Percentiles rank a stretch among this genome's conserved stretches.
Conservation (phyloP, 2,888 invertebrate genomes). For the Volucella bombylans region DNA sequence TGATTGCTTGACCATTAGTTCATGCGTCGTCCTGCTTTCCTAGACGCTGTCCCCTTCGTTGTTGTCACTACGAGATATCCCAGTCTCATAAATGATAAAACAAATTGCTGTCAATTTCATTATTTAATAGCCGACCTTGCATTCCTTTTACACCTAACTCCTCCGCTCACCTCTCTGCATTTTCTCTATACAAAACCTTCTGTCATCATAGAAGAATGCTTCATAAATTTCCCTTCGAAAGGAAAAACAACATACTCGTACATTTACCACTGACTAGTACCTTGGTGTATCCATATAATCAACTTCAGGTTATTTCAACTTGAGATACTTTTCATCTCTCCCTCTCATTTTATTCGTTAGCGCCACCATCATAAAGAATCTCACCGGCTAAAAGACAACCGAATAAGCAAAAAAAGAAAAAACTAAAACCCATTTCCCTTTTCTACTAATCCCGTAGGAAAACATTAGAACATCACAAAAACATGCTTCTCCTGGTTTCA, state of each 20-base stretch:
- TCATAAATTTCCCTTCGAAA: constrained; percentile 49
- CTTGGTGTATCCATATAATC: too few relatives aligned
- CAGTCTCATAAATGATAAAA: constrained; percentile 63
- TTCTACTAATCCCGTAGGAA: constrained; percentile 39
- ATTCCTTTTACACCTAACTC: constrained; percentile 27
- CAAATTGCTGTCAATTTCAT: constrained; percentile 72
- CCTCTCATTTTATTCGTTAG: constrained; percentile 56
- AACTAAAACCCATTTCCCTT: constrained; percentile 20
- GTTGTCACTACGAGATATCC: constrained; percentile 41
- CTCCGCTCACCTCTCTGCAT: neutral
- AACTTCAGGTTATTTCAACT: constrained; percentile 8
- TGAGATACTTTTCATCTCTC: constrained; percentile 39
- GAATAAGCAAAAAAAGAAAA: constrained; percentile 14
- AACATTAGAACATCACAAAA: constrained; percentile 40
- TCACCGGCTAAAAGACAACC: too few relatives aligned
- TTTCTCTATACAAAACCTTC: constrained; percentile 19
- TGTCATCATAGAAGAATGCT: constrained; percentile 61
- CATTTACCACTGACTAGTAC: constrained; percentile 12
- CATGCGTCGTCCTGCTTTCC: too few relatives aligned
- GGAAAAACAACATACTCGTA: constrained; percentile 11
- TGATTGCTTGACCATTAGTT: constrained; percentile 50
- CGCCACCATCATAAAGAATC: constrained; percentile 57
- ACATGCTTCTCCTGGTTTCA: constrained; percentile 33
- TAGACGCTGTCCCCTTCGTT: neutral
- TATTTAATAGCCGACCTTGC: constrained; percentile 71